Evolutionary conservation across 2,888 invertebrate species (phyloP).

Genomic region (Platycnemis pennipes): DNA sequence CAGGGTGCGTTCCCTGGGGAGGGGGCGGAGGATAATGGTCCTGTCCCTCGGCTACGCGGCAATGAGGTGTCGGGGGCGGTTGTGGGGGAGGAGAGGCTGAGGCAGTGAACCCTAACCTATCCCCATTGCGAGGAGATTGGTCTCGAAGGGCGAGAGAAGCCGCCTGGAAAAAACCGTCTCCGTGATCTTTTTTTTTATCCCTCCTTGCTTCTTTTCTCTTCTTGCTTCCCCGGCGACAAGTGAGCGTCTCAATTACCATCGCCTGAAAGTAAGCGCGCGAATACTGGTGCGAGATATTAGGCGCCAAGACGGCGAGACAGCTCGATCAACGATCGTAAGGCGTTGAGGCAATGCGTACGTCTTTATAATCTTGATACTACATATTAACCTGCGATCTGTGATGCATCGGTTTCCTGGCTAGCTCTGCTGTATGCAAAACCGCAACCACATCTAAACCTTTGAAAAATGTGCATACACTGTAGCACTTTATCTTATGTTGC

Average conservation of each 20-base stretch:
- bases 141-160: background rate
- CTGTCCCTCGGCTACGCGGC: background rate
- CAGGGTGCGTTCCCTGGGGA: background rate
- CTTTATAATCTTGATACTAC: too few relatives aligned
- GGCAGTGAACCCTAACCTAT: constrained; percentile 53
- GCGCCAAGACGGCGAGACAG: too few relatives aligned
- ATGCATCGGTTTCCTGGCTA: too few relatives aligned
- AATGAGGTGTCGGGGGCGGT: background rate
- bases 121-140: constrained; percentile 37
- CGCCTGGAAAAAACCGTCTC: background rate
- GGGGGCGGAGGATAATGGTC: background rate
- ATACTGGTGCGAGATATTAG: too few relatives aligned
- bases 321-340: too few relatives aligned
- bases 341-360: too few relatives aligned
- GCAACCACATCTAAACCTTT: too few relatives aligned
- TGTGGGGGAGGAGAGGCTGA: background rate
- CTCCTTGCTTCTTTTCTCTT: background rate
- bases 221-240: background rate
- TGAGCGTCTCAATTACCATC: background rate
- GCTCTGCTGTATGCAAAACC: too few relatives aligned
- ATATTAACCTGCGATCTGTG: too few relatives aligned
- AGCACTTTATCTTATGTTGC: too few relatives aligned
- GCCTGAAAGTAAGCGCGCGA: background rate
- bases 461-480: too few relatives aligned
- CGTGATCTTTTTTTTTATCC: background rate